Evolutionary conservation across 2,113 vertebrate genomes (phyloP).

Genomic region (Elanus axillaris): DNA sequence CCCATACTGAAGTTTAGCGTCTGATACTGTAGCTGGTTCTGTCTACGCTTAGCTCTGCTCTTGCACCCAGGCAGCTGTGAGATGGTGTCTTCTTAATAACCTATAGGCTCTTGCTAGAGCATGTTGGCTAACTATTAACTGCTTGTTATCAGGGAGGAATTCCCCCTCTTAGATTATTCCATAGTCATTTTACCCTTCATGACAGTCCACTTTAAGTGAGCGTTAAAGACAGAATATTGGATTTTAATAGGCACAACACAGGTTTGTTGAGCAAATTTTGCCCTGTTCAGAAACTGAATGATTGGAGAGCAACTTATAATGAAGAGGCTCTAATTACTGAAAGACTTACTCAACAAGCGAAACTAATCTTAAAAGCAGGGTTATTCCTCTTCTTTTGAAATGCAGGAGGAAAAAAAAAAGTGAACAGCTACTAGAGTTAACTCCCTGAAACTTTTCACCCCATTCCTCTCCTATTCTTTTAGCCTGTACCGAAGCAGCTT

Average conservation of each 20-base stretch:
- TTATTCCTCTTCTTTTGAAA: background rate
- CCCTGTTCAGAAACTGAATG: background rate
- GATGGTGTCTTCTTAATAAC: background rate
- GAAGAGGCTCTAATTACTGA: background rate
- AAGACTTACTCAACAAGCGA: background rate
- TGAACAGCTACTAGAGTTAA: background rate
- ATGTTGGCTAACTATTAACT: background rate
- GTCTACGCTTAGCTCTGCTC: background rate
- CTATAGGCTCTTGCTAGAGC: background rate
- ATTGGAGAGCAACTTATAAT: background rate
- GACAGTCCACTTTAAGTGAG: background rate
- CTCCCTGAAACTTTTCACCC: background rate
- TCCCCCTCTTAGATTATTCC: background rate
- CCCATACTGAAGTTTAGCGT: background rate
- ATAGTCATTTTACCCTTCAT: background rate
- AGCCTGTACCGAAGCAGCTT: background rate
- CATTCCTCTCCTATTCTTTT: background rate
- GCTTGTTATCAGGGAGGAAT: background rate
- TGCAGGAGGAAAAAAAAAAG: background rate
- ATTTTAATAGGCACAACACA: background rate
- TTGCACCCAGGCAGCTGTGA: background rate
- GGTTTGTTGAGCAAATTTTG: background rate
- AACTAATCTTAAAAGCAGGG: background rate
- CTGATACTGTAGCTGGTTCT: background rate
- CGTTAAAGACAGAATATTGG: background rate